Conservation (phyloP, 2,888 invertebrate genomes). For the Bedellia somnulentella region DNA sequence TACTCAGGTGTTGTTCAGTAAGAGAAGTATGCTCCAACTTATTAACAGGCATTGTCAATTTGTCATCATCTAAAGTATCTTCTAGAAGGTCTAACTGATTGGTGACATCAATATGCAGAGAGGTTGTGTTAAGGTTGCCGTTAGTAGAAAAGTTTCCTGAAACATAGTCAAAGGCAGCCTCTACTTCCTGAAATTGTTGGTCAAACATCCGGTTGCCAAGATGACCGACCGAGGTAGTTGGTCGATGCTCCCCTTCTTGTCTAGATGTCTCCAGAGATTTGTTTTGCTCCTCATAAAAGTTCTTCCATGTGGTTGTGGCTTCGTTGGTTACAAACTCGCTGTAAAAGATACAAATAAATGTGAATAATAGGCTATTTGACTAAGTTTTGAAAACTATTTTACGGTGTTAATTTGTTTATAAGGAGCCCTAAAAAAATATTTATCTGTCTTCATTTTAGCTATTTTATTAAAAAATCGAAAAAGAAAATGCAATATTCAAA, state of each 20-base stretch:
- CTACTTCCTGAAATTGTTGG: constrained; percentile 37
- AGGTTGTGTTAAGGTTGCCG: constrained; percentile 16
- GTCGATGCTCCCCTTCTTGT: constrained; percentile 27
- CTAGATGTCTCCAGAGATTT: constrained; percentile 38
- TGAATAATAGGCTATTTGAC: too few relatives aligned
- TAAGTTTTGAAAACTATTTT: too few relatives aligned
- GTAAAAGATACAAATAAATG: constrained; percentile 11
- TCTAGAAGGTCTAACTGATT: constrained; percentile 26
- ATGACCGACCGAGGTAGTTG: constrained; percentile 22
- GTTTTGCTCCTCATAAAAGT: constrained; percentile 46
- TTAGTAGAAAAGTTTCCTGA: constrained; percentile 7
- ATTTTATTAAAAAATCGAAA: too few relatives aligned
- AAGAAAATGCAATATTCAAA: too few relatives aligned
- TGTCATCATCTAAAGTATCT: constrained; percentile 18
- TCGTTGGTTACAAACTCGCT: constrained; percentile 46
- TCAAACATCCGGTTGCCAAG: constrained; percentile 35
- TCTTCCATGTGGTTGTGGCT: constrained; percentile 50
- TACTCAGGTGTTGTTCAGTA: constrained; percentile 27
- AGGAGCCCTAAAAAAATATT: too few relatives aligned
- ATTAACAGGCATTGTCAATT: constrained; percentile 19
- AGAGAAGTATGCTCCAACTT: constrained; percentile 33
- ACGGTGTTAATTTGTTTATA: too few relatives aligned
- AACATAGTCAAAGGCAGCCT: constrained; percentile 22
- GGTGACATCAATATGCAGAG: constrained; percentile 25
- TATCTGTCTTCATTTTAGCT: too few relatives aligned